Conservation (phyloP, 2,113 vertebrate species). For the Lates calcarifer region DNA sequence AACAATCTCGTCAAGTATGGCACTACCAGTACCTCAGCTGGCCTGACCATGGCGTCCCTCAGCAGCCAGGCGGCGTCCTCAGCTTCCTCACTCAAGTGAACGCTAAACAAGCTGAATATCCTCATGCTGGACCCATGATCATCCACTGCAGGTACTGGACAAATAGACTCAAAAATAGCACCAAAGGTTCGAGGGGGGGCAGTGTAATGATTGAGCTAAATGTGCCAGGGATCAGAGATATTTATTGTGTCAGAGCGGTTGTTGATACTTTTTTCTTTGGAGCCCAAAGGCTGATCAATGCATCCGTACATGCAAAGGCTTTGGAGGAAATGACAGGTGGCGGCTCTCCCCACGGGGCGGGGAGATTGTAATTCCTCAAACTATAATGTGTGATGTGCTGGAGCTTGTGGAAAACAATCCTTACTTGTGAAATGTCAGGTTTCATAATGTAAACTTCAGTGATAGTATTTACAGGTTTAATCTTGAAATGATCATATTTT, state of each 20-base stretch:
- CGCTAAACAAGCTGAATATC: conserved; percentile 85
- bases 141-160: conserved; percentile 94
- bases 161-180: neutral
- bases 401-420: neutral
- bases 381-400: neutral
- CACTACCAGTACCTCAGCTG: conserved; percentile 98
- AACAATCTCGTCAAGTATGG: conserved; percentile 87
- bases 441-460: conserved; percentile 14
- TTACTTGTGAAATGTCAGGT: neutral
- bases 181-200: too few species aligned
- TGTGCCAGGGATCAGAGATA: neutral
- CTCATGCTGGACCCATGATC: conserved; percentile 88
- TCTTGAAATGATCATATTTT: conserved; percentile 53
- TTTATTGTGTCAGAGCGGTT: neutral
- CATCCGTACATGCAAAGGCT: neutral
- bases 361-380: neutral
- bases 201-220: neutral
- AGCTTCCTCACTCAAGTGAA: conserved; percentile 95
- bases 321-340: neutral
- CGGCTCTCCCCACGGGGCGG: neutral
- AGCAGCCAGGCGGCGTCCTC: conserved; percentile 92
- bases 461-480: conserved; percentile 18
- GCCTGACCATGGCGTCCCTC: conserved; percentile 96
- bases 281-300: neutral
- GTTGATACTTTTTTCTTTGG: neutral